A percentile compares a stretch with the other conserved stretches of the same genome.
Conservation (phyloP, 2,797 vertebrate species). For the Brachyrhaphis roseni region DNA sequence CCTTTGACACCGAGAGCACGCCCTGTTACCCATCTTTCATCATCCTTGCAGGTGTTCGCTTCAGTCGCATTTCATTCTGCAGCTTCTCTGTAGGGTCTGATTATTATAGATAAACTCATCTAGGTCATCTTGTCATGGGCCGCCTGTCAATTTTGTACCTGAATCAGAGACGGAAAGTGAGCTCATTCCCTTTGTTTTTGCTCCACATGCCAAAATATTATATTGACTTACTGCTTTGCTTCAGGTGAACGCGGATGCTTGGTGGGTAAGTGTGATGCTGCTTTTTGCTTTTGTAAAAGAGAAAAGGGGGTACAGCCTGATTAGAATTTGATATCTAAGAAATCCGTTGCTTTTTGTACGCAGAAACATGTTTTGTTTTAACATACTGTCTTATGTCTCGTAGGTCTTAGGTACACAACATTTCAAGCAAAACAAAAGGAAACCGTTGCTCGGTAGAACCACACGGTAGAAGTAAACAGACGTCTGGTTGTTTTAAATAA, state of each 20-base stretch:
- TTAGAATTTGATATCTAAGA: background rate
- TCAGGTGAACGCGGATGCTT: background rate
- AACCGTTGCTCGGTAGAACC: background rate
- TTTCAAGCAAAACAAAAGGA: background rate
- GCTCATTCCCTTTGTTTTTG: background rate
- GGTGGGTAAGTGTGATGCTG: background rate
- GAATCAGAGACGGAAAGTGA: background rate
- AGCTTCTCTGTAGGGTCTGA: background rate
- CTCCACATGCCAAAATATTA: background rate
- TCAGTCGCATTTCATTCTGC: constrained; percentile 1
- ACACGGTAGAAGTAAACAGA: background rate
- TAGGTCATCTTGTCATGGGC: background rate
- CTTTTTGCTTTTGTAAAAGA: background rate
- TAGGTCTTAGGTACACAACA: background rate
- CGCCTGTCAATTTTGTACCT: background rate
- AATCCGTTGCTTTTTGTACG: background rate
- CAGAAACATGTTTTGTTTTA: background rate
- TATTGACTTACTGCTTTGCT: background rate
- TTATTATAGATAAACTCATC: constrained; percentile 1
- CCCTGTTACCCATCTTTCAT: background rate
- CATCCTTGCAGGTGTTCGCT: constrained; percentile 4
- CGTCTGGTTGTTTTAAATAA: background rate
- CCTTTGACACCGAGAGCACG: background rate
- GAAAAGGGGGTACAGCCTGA: background rate
- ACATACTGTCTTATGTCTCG: background rate